phyloP scores from a whole-genome alignment of 1,140 invertebrate genomes.

The Nilaparvata lugens region DNA sequence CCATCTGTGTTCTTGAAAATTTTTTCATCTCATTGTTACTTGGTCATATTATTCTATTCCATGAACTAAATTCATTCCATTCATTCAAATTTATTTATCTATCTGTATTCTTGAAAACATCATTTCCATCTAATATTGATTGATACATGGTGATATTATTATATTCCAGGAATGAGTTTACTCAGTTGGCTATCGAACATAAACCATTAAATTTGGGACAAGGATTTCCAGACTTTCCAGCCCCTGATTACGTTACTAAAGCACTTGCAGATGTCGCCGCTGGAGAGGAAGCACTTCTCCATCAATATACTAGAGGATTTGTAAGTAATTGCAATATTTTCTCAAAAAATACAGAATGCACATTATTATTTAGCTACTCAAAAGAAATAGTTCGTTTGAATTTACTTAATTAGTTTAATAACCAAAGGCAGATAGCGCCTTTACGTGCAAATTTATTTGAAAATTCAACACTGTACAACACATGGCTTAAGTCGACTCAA shows the following conservation, averaged over 20 bases:
- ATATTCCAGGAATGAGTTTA: slow-evolving; percentile 90
- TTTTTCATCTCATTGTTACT: too few relatives aligned
- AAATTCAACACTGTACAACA: too few relatives aligned
- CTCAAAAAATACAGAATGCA: too few relatives aligned
- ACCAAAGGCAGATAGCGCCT: too few relatives aligned
- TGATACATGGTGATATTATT: slow-evolving; percentile 7
- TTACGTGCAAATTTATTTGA: too few relatives aligned
- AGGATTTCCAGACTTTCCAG: slow-evolving; percentile 89
- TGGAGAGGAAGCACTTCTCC: slow-evolving; percentile 63
- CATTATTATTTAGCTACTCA: too few relatives aligned
- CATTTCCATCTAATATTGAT: too few relatives aligned
- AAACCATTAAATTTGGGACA: slow-evolving; percentile 94
- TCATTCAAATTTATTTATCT: slow-evolving; percentile 14
- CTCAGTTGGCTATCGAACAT: slow-evolving; percentile 71
- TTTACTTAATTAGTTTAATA: too few relatives aligned
- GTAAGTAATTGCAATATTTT: slow-evolving; percentile 48
- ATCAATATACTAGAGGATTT: slow-evolving; percentile 88
- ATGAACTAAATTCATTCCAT: slow-evolving; percentile 20
- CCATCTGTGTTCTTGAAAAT: too few relatives aligned
- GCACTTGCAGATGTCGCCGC: slow-evolving; percentile 58
- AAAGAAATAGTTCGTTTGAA: too few relatives aligned
- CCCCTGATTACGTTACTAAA: slow-evolving; percentile 74
- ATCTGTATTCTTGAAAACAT: slow-evolving; percentile 5
- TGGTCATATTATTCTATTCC: neutral
- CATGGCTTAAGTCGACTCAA: too few relatives aligned